Evolutionary conservation across 1,140 invertebrate genomes (phyloP), one percentile per base, ranked within the genome.

Genomic region (Ostrea edulis): DNA sequence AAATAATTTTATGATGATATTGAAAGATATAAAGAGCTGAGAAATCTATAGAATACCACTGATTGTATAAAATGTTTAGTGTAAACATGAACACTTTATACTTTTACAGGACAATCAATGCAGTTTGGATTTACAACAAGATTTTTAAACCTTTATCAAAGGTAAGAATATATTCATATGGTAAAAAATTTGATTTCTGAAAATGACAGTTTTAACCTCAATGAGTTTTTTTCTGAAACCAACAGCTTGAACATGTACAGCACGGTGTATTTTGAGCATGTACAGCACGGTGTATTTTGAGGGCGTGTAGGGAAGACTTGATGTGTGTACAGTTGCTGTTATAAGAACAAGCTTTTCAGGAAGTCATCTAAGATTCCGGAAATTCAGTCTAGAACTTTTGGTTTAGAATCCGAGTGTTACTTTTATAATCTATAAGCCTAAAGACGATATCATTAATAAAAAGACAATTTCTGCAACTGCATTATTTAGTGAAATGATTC

Each of bases 1-100:
- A 77, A 77, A 77, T 77, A 25, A 77, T 77, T 77, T 77, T 25
- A 77, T 77, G 68, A 77, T 77, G 68, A 77, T 77, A 77, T 77
- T 77, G 68, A 77, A 77, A 77, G 58, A 77, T 77, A 77, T 77
- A 77, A 77, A 77, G 68, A 29, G 25, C 9, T 77, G 68, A 14
- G 25, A 29, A 77, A 77, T 77, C 68, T 35, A 77, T 77, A 77
- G 68, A 77, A 29, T 35, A 35, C 2, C 68, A 68, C 68, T 29
- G 14, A n/a, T 77, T 77, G 68, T 35, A 77, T 77, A 25, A 35
- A 77, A 77, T 77, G 22, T 77, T 35, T 7, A 25, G 68, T 29
- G 68, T 14, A 35, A 77, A 77, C 68, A 77, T 9, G n/a, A 20
- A 17, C 29, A 77, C 29, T 77, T 77, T 29, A 29, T 77, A 35